Percentiles rank a stretch among this genome's conserved stretches.
phyloP scores from a whole-genome alignment of 1,140 invertebrate species.

The Bombus soroeensis region DNA sequence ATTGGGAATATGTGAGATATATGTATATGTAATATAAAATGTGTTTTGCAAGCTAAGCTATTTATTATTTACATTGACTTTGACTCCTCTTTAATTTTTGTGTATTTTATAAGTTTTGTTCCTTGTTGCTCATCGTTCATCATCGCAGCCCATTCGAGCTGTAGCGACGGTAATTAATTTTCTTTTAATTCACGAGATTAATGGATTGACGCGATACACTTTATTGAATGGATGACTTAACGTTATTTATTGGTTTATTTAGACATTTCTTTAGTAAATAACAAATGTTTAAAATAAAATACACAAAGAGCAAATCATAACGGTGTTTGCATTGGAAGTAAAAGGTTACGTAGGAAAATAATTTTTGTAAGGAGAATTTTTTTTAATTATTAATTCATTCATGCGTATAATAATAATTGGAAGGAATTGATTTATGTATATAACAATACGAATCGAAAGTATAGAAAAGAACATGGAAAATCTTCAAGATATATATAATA shows the following conservation, averaged over 20 bases:
- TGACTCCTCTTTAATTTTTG: constrained; percentile 31
- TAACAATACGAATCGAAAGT: too few relatives aligned
- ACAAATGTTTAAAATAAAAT: constrained; percentile 27
- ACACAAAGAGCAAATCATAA: neutral
- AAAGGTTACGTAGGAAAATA: too few relatives aligned
- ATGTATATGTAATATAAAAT: neutral
- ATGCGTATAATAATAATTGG: too few relatives aligned
- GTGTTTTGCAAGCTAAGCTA: neutral
- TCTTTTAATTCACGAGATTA: constrained; percentile 75
- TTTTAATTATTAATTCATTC: too few relatives aligned
- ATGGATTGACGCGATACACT: constrained; percentile 67
- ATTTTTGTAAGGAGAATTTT: too few relatives aligned
- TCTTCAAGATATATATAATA: too few relatives aligned
- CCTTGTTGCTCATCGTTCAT: constrained; percentile 62
- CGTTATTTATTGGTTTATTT: constrained; percentile 55
- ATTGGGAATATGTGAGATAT: too few relatives aligned
- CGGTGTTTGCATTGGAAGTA: too few relatives aligned
- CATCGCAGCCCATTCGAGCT: constrained; percentile 61
- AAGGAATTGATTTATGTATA: too few relatives aligned
- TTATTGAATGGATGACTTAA: constrained; percentile 51
- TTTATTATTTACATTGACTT: neutral
- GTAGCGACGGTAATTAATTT: constrained; percentile 73
- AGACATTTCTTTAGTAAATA: constrained; percentile 40
- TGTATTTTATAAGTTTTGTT: constrained; percentile 20
- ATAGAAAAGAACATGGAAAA: neutral